Percentiles rank a stretch among this genome's conserved stretches.
phyloP scores from a whole-genome alignment of 64 coral and sea anemone species.

The Montipora cactus region DNA sequence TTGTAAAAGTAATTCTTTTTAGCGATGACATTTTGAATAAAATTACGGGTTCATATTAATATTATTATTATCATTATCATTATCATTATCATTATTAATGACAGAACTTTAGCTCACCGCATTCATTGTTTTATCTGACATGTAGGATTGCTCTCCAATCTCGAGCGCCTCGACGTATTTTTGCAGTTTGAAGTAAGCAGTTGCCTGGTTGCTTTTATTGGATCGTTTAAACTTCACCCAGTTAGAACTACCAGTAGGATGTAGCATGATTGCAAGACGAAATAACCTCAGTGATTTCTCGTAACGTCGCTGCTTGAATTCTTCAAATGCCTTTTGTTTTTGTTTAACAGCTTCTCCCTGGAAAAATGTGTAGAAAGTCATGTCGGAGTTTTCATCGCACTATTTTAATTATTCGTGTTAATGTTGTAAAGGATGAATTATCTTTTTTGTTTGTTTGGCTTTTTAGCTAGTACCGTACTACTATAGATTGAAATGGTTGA shows the following conservation, averaged over 20 bases:
- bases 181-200: constrained; percentile 45
- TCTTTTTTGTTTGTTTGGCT: too few species aligned
- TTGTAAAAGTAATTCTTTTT: too few species aligned
- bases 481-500: too few species aligned
- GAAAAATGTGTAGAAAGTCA: not conserved
- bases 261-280: constrained; percentile 1
- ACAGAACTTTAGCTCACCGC: not conserved
- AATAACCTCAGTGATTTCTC: not conserved
- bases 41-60: too few species aligned
- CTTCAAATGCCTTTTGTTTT: not conserved
- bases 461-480: too few species aligned
- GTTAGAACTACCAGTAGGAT: not conserved
- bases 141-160: constrained; percentile 52
- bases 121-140: not conserved
- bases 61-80: too few species aligned
- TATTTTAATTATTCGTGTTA: not conserved
- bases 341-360: not conserved
- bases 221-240: constrained; percentile 21
- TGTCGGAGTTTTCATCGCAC: not conserved
- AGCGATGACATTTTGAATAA: too few species aligned
- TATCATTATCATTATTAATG: too few species aligned
- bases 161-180: constrained; percentile 32
- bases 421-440: not conserved
- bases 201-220: constrained; percentile 1
- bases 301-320: not conserved